Evolutionary conservation across 1,140 invertebrate genomes (phyloP).

Genomic region (Conus betulinus): DNA sequence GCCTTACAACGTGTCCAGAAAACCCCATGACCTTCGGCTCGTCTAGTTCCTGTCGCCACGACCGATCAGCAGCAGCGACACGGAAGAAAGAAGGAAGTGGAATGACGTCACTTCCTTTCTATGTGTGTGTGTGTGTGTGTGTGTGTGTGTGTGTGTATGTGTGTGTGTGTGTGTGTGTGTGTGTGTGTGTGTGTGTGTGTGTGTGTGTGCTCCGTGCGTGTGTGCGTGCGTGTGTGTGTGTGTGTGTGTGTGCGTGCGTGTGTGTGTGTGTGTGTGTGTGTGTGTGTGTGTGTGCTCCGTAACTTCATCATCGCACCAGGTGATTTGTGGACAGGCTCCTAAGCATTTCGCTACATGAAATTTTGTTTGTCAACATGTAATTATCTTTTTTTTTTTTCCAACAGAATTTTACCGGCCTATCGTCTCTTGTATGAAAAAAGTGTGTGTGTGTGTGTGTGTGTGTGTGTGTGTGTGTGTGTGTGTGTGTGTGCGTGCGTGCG

Average conservation of each 20-base stretch:
- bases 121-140: not conserved
- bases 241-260: too few species aligned
- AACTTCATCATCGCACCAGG: not conserved
- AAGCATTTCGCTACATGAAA: too few species aligned
- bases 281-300: not conserved
- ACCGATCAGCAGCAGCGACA: too few species aligned
- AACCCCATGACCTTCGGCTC: not conserved
- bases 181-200: not conserved
- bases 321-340: too few species aligned
- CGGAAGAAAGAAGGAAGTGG: too few species aligned
- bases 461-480: slow-evolving; percentile 15
- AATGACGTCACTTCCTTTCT: not conserved
- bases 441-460: not conserved
- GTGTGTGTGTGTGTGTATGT: slow-evolving; percentile 11
- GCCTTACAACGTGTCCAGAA: not conserved
- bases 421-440: not conserved
- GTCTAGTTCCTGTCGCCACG: not conserved
- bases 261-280: too few species aligned
- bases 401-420: not conserved
- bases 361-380: not conserved
- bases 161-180: slow-evolving; percentile 11
- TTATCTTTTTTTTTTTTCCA: not conserved
- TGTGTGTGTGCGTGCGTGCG: not conserved
- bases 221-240: not conserved
- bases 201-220: not conserved